Evolutionary conservation across 2,797 vertebrate species (phyloP).

Genomic region (Alfaro cultratus): DNA sequence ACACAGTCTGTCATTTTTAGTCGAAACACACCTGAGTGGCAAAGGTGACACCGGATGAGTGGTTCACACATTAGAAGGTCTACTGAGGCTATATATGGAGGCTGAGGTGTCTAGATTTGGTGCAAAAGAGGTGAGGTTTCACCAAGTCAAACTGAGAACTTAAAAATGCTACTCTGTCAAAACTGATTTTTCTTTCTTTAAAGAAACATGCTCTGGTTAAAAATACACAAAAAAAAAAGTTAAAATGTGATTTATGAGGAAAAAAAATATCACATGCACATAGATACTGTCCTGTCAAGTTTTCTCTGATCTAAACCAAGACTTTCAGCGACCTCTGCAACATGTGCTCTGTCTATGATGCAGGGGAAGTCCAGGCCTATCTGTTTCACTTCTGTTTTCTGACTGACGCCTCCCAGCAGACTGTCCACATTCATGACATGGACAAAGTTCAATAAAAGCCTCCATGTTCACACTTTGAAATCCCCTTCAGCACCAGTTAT

Average conservation of each 20-base stretch:
- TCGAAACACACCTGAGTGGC: slow-evolving; percentile 32
- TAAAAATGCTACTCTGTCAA: not conserved
- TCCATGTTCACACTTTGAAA: slow-evolving; percentile 59
- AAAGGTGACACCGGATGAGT: slow-evolving; percentile 15
- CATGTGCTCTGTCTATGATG: slow-evolving; percentile 70
- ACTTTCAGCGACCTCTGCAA: slow-evolving; percentile 59
- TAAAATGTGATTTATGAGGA: not conserved
- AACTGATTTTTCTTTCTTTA: not conserved
- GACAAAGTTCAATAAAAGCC: slow-evolving; percentile 59
- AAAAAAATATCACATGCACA: not conserved
- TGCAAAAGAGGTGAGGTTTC: slow-evolving; percentile 34
- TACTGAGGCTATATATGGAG: slow-evolving; percentile 22
- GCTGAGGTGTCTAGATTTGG: slow-evolving; percentile 21
- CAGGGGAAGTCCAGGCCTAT: slow-evolving; percentile 80
- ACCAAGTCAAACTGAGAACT: slow-evolving; percentile 45
- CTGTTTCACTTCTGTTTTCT: slow-evolving; percentile 86
- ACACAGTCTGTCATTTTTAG: not conserved
- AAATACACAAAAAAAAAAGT: not conserved
- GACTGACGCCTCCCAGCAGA: slow-evolving; percentile 56
- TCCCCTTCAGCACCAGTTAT: slow-evolving; percentile 47
- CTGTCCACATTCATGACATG: slow-evolving; percentile 52
- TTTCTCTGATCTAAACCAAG: slow-evolving; percentile 62
- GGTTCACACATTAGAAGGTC: slow-evolving; percentile 14
- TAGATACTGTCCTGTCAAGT: slow-evolving; percentile 51
- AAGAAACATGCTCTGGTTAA: not conserved